phyloP scores from a whole-genome alignment of 2,888 invertebrate genomes.

The Bedellia somnulentella region DNA sequence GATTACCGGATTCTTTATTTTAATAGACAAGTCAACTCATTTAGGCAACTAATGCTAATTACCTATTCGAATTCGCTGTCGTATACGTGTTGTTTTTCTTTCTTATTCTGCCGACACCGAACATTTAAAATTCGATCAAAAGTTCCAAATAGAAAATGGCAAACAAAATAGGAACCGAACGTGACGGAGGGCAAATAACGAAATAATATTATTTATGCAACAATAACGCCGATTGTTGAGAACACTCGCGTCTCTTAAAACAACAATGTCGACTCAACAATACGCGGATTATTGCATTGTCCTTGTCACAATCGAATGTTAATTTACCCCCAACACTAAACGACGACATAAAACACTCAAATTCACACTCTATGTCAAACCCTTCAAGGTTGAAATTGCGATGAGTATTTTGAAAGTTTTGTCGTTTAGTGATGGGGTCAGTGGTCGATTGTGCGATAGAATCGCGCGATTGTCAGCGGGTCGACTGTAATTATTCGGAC shows the following conservation, averaged over 20 bases:
- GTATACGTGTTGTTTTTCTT: too few species aligned
- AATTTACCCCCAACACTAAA: constrained; percentile 31
- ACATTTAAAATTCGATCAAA: too few species aligned
- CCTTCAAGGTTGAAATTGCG: constrained; percentile 15
- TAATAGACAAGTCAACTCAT: too few species aligned
- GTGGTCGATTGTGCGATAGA: constrained; percentile 33
- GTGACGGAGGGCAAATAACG: constrained; percentile 23
- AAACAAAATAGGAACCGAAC: constrained; percentile 31
- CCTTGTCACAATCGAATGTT: constrained; percentile 47
- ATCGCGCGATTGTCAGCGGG: constrained; percentile 59
- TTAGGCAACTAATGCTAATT: too few species aligned
- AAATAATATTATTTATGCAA: constrained; percentile 61
- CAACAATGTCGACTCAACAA: constrained; percentile 60
- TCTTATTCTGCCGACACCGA: too few species aligned
- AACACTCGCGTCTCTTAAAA: constrained; percentile 55
- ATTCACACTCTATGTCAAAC: constrained; percentile 6
- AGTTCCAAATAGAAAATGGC: too few species aligned
- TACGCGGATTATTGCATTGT: constrained; percentile 62
- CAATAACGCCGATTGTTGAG: constrained; percentile 56
- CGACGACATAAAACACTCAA: constrained; percentile 6
- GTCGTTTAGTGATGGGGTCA: constrained; percentile 19
- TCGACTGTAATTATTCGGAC: constrained; percentile 57
- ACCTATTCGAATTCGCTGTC: too few species aligned
- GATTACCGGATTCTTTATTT: too few species aligned
- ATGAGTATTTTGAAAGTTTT: constrained; percentile 15